phyloP scores from a whole-genome alignment of 2,113 vertebrate species.

The Podarcis raffonei region DNA sequence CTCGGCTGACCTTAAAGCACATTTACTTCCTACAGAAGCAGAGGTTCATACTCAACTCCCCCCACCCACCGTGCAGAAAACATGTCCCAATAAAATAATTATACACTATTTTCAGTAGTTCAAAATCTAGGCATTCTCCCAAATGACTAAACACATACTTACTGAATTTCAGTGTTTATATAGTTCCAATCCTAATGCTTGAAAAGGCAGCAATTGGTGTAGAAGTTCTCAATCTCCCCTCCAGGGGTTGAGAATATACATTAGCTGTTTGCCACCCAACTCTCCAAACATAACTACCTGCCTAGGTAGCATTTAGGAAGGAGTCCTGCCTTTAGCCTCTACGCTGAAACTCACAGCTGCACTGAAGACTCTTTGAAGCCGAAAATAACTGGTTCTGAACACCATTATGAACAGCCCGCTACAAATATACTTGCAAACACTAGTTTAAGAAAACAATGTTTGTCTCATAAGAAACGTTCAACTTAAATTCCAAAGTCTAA shows the following conservation, averaged over 20 bases:
- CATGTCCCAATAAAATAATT: background rate
- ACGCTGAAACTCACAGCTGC: too few species aligned
- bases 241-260: background rate
- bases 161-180: background rate
- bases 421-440: background rate
- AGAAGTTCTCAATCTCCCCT: background rate
- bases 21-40: background rate
- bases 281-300: background rate
- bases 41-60: background rate
- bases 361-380: background rate
- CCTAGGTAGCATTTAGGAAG: background rate
- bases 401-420: background rate
- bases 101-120: background rate
- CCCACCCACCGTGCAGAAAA: background rate
- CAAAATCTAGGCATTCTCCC: background rate
- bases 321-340: background rate
- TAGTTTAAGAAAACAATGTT: background rate
- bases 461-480: background rate
- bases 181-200: conserved; percentile 25
- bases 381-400: background rate
- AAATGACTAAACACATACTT: background rate
- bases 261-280: background rate
- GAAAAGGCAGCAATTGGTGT: background rate
- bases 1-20: background rate
- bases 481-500: background rate